Evolutionary conservation across 2,113 vertebrate genomes (phyloP).

Genomic region (Nothocercus nigrocapillus): DNA sequence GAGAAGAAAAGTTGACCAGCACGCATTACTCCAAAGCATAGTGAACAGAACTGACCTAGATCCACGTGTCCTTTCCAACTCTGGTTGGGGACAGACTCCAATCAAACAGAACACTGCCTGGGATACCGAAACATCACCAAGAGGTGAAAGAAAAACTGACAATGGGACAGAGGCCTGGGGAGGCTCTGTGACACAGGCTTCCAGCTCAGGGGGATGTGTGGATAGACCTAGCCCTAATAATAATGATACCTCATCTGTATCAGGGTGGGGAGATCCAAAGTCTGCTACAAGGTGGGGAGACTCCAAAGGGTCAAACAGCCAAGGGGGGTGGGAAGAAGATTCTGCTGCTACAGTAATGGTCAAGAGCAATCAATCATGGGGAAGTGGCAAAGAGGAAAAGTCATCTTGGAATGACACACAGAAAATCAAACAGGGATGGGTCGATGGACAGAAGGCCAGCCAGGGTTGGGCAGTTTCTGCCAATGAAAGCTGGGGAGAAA

Average conservation of each 20-base stretch:
- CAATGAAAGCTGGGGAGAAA: constrained; percentile 82
- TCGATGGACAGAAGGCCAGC: constrained; percentile 77
- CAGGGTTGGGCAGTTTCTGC: constrained; percentile 83
- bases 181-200: constrained; percentile 84
- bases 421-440: constrained; percentile 89
- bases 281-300: constrained; percentile 87
- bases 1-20: constrained; percentile 82
- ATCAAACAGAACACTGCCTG: constrained; percentile 96
- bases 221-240: constrained; percentile 80
- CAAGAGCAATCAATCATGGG: constrained; percentile 86
- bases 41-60: constrained; percentile 87
- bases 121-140: constrained; percentile 85
- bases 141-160: constrained; percentile 86
- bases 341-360: constrained; percentile 82
- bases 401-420: constrained; percentile 89
- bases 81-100: constrained; percentile 97
- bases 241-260: constrained; percentile 80
- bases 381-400: constrained; percentile 81
- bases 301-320: constrained; percentile 85
- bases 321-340: constrained; percentile 84
- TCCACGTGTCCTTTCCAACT: constrained; percentile 96
- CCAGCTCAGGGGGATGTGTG: constrained; percentile 87
- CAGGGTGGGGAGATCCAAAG: constrained; percentile 85
- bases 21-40: constrained; percentile 79
- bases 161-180: constrained; percentile 90